Percentiles rank a stretch among this genome's conserved stretches.
phyloP scores from a whole-genome alignment of 2,113 vertebrate genomes.

The Alosa alosa region DNA sequence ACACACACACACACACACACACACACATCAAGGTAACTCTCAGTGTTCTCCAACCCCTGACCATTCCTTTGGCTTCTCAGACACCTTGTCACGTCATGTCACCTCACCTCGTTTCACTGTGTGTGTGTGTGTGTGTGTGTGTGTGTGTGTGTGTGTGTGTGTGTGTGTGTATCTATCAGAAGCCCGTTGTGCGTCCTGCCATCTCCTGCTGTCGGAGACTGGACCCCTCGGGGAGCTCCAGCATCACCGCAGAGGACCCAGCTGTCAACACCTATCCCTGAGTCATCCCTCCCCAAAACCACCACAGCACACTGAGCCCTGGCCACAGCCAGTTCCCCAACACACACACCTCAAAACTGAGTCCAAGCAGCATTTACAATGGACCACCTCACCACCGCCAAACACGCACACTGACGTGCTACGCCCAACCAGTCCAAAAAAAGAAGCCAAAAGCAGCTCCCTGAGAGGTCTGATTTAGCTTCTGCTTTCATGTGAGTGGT shows the following conservation, averaged over 20 bases:
- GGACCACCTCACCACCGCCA: not conserved
- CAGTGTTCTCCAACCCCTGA: not conserved
- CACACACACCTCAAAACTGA: not conserved
- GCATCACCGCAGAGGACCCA: not conserved
- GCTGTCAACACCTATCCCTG: slow-evolving; percentile 6
- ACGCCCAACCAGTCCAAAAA: not conserved
- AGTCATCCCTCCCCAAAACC: not conserved
- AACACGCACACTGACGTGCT: not conserved
- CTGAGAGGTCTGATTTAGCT: slow-evolving; percentile 1
- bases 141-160: slow-evolving; percentile 2
- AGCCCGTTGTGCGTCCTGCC: not conserved
- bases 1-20: not conserved
- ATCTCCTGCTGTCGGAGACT: not conserved
- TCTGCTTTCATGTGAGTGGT: not conserved
- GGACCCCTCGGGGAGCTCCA: not conserved
- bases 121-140: slow-evolving; percentile 1
- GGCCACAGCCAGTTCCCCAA: not conserved
- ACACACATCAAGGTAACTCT: not conserved
- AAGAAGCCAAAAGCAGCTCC: not conserved
- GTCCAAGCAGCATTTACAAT: not conserved
- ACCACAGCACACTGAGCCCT: not conserved
- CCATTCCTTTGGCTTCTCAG: not conserved
- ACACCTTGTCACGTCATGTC: slow-evolving; percentile 31
- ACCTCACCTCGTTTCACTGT: not conserved
- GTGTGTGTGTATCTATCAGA: not conserved